Evolutionary conservation across 2,888 invertebrate species (phyloP).

Genomic region (Drosophila hamatofila): DNA sequence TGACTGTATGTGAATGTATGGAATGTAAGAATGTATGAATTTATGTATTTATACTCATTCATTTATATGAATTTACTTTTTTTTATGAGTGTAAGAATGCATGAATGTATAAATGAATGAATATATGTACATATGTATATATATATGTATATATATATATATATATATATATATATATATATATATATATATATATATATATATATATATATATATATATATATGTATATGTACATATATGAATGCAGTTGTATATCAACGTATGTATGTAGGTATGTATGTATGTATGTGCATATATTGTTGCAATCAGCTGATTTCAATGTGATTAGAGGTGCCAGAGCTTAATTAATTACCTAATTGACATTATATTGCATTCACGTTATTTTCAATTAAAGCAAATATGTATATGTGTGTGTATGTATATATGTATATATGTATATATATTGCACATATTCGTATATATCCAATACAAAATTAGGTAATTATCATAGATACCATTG

Average conservation of each 20-base stretch:
- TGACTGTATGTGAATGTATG: too few species aligned
- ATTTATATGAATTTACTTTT: not conserved
- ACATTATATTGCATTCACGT: conserved; percentile 33
- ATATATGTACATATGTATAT: not conserved
- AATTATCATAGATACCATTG: not conserved
- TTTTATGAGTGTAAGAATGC: not conserved
- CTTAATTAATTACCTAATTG: conserved; percentile 29
- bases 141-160: not conserved
- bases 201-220: not conserved
- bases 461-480: not conserved
- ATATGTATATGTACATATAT: too few species aligned
- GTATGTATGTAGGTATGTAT: too few species aligned
- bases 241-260: too few species aligned
- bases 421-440: not conserved
- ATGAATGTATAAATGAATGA: not conserved
- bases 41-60: too few species aligned
- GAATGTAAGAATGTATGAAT: not conserved
- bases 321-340: not conserved
- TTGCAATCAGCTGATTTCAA: not conserved
- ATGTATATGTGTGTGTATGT: not conserved
- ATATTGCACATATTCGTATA: not conserved
- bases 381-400: conserved; percentile 21
- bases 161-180: not conserved
- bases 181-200: not conserved
- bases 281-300: not conserved